Evolutionary conservation across 2,888 invertebrate genomes (phyloP), one percentile per base, ranked within the genome.

Genomic region (Heterodera filipjevi): DNA sequence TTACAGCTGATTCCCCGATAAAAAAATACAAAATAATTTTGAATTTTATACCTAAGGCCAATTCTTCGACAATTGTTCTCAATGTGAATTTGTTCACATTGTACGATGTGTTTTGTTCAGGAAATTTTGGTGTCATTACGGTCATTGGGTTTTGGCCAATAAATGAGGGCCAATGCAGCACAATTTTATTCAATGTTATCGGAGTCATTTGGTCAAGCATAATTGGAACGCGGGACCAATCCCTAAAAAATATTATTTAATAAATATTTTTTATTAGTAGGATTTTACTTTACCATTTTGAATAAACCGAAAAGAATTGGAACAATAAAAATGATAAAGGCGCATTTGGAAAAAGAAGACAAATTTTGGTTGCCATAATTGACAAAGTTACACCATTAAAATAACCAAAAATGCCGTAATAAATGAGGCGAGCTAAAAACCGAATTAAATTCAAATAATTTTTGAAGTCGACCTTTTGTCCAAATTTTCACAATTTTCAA

Each of bases 41-140:
- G 22, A 5, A 1, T 59, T 59, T 1, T 59, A 5, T n/a, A 59
- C 71, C 71, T n/a, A 35, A 46, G 16, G 39, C 27, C 12, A 46
- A 59, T 46, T 73, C 73, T 73, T 64, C n/a, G 12, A 73, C 12
- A 73, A 73, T 49, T 35, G 64, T 46, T 22, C 27, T 73, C 14
- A 33, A n/a, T 6, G 73, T 73, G 27, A 27, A 73, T 27, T 46
- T 14, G 33, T 72, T 39, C 19, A 72, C 22, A 72, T 35, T 72
- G 59, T 53, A 72, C 3, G 39, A 32, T 32, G 59, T 32, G 22
- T 72, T 72, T n/a, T 72, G 72, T 39, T 72, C 72, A 46, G 72
- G 72, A 72, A 72, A 72, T 39, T 72, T 44, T 22, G 72, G 72
- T n/a, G 72, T 33, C 2, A 72, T 72, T 44, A 72, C n/a, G 10